These are phyloP conservation scores for Microctenopoma stevenorrisi DNA, from an alignment of 2,797 vertebrate genomes.

Conservation along the genomic window DNA sequence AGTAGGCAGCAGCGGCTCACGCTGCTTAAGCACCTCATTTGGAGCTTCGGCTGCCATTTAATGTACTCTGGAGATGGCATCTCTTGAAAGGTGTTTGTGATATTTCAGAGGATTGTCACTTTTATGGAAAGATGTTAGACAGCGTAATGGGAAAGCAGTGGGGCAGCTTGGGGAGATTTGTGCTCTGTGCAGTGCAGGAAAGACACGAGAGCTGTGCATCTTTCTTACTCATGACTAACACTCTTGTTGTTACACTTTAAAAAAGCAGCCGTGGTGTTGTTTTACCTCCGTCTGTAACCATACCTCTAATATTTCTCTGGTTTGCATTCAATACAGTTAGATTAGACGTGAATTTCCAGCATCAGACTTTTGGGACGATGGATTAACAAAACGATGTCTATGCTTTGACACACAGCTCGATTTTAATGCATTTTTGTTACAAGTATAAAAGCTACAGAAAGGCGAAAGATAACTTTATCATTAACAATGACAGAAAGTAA, in stretches of 20 bases:
- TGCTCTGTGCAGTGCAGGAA: background rate
- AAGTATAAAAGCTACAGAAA: background rate
- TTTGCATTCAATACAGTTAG: background rate
- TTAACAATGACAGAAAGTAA: background rate
- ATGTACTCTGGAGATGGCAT: conserved; percentile 66
- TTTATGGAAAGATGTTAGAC: conserved; percentile 53
- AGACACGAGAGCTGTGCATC: conserved; percentile 1
- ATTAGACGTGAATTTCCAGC: background rate
- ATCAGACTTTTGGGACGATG: background rate
- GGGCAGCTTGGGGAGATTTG: background rate
- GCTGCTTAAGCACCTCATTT: conserved; percentile 77
- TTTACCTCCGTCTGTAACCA: background rate
- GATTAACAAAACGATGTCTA: background rate
- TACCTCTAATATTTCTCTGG: background rate
- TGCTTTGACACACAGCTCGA: background rate
- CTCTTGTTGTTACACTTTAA: conserved; percentile 21
- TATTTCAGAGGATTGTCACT: conserved; percentile 64
- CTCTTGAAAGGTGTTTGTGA: conserved; percentile 63
- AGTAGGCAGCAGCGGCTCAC: conserved; percentile 59
- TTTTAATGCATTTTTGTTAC: background rate
- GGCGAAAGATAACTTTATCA: background rate
- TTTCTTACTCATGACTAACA: conserved; percentile 5
- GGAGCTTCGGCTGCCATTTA: conserved; percentile 61
- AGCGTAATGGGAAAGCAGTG: conserved; percentile 55
- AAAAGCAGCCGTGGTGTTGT: background rate